Conservation (phyloP, 2,888 invertebrate genomes). For the Nesidiocoris tenuis region DNA sequence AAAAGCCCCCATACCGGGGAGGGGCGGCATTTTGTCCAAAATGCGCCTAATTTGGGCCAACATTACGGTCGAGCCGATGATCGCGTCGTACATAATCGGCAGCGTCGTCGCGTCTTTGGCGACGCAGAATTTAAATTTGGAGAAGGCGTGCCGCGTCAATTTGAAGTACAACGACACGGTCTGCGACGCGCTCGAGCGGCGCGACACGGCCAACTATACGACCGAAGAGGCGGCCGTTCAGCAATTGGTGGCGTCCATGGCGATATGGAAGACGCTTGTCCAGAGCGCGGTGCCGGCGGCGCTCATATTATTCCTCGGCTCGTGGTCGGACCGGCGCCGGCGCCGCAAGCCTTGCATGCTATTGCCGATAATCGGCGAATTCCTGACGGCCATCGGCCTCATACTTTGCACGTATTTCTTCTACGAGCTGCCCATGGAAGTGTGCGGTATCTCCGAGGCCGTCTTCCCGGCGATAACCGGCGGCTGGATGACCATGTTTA, state of each 20-base stretch:
- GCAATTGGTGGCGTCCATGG: constrained; percentile 74
- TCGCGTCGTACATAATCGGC: constrained; percentile 70
- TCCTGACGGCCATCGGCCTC: constrained; percentile 73
- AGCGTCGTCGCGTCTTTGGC: constrained; percentile 69
- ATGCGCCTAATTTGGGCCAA: constrained; percentile 53
- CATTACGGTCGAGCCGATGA: constrained; percentile 73
- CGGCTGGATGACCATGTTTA: constrained; percentile 87
- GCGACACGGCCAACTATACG: constrained; percentile 68
- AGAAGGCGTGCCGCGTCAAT: constrained; percentile 84
- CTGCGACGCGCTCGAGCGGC: constrained; percentile 72
- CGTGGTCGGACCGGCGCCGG: constrained; percentile 63
- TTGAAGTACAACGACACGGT: constrained; percentile 69
- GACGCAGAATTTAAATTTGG: constrained; percentile 80
- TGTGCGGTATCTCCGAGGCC: constrained; percentile 73
- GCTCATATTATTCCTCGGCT: constrained; percentile 77
- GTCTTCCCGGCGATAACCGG: constrained; percentile 79
- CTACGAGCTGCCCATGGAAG: constrained; percentile 74
- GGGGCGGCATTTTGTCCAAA: neutral
- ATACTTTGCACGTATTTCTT: constrained; percentile 78
- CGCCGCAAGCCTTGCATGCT: constrained; percentile 79
- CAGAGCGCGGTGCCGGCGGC: constrained; percentile 80
- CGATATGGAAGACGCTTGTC: constrained; percentile 81
- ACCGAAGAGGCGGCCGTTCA: constrained; percentile 68
- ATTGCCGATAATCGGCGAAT: constrained; percentile 76
- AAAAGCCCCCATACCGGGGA: no score